These are phyloP conservation scores for Danio kyathit DNA, from an alignment of 2,797 vertebrate species.

Conservation along the genomic window DNA sequence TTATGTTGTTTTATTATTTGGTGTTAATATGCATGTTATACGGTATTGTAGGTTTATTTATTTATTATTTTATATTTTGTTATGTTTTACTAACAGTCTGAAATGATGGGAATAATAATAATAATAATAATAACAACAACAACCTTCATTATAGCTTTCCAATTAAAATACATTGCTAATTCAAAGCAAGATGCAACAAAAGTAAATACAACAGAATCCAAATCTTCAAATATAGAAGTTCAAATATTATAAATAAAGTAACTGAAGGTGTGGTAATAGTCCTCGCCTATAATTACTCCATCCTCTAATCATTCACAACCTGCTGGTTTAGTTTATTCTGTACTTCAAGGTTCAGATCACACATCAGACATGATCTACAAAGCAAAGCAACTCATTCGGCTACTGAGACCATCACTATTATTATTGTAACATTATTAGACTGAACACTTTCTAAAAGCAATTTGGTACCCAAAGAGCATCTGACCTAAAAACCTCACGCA, in stretches of 20 bases:
- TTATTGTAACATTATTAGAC: too few species aligned
- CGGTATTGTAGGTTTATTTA: too few species aligned
- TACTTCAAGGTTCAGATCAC: background rate
- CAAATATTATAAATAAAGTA: too few species aligned
- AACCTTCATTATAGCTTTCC: too few species aligned
- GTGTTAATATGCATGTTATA: too few species aligned
- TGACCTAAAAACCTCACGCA: background rate
- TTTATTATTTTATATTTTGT: too few species aligned
- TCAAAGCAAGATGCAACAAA: background rate
- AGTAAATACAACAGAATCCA: background rate
- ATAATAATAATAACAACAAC: too few species aligned
- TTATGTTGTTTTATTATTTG: too few species aligned
- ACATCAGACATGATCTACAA: background rate
- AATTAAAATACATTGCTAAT: background rate
- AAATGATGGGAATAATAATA: too few species aligned
- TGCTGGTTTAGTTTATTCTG: background rate
- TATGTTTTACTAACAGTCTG: too few species aligned
- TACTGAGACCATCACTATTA: too few species aligned
- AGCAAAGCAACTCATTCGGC: background rate
- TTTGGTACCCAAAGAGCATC: background rate
- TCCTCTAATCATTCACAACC: background rate
- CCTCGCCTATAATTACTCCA: background rate
- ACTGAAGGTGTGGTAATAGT: background rate
- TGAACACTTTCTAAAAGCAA: background rate
- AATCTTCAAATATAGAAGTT: background rate